Base-by-base conservation (phyloP, 2,113 vertebrate species). In the Gavia stellata region DNA sequence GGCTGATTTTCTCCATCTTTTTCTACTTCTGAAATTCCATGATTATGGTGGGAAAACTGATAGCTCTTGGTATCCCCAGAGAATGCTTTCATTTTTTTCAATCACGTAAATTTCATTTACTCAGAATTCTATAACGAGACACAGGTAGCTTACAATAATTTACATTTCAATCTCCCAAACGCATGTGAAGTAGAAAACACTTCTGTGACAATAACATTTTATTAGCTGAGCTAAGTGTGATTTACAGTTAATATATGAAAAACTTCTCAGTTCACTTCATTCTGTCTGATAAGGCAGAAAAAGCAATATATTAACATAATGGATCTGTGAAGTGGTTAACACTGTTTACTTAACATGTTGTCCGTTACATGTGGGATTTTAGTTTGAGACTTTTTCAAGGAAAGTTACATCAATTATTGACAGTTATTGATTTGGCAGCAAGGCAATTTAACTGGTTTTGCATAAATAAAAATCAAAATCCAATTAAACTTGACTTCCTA, bases 191-290 rank as follows among this genome's bases (percentile, higher is more conserved):
- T 95, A 65, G 74, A 97, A 97, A 96, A 95, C 49, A 95, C 59
- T 88, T 97, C 42, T 42, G 68, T 92, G 77, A 97, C 86, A 96
- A 95, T 96, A 97, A 86, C 45, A 96, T 96, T 96, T 96, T 97
- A 97, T 97, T 97, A 96, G 67, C 63, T 87, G 66, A 96, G 42
- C 56, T 96, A 96, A 96, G 67, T 94, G 68, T 86, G 96, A 97
- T 96, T 98, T 97, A 95, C 65, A 96, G 83, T 93, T 95, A 97
- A 95, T 95, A 88, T 88, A 94, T 58, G 65, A 92, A 96, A 96
- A 95, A 66, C 53, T 86, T 95, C 77, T 97, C 86, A 95, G 82
- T 96, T 97, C 90, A 88, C 45, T 96, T 97, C 45, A 84, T 95
- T 95, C 85, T 96, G 53, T 81, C 82, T 97, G 78, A 97, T 97